Conservation (phyloP, 92 coral and sea anemone species). For the Phymanthus crucifer region DNA sequence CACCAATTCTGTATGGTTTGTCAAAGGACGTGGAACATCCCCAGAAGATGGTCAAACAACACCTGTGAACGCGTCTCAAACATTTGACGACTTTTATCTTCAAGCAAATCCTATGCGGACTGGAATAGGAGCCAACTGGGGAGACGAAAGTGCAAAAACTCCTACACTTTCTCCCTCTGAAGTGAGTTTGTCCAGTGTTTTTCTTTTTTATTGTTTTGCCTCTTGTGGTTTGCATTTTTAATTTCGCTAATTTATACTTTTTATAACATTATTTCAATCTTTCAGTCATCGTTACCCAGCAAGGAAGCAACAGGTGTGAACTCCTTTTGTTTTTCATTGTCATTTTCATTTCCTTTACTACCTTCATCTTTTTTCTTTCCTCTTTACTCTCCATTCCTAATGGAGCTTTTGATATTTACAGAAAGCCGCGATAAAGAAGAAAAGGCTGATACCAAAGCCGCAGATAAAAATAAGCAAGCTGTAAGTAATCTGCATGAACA, state of each 20-base stretch:
- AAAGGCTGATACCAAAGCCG: not conserved
- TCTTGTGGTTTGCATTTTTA: not conserved
- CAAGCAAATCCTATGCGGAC: constrained; percentile 19
- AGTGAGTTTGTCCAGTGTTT: not conserved
- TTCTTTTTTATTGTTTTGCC: not conserved
- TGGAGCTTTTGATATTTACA: not conserved
- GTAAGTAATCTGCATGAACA: too few relatives aligned
- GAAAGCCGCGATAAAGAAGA: not conserved
- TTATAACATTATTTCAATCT: not conserved
- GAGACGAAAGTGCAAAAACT: constrained; percentile 7
- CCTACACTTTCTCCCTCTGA: constrained; percentile 32
- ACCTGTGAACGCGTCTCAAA: constrained; percentile 15
- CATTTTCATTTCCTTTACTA: not conserved
- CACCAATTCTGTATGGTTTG: too few relatives aligned
- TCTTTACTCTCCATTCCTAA: not conserved
- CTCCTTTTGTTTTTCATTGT: not conserved
- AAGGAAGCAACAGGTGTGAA: not conserved
- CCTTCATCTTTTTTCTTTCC: not conserved
- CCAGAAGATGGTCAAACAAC: constrained; percentile 37
- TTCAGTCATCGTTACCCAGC: not conserved
- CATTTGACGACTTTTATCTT: constrained; percentile 32
- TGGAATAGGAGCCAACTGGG: constrained; percentile 9
- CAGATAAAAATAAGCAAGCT: not conserved
- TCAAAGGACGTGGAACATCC: not conserved
- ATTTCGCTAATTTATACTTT: not conserved